phyloP scores from a whole-genome alignment of 2,797 vertebrate genomes.

The Lutjanus argentimaculatus region DNA sequence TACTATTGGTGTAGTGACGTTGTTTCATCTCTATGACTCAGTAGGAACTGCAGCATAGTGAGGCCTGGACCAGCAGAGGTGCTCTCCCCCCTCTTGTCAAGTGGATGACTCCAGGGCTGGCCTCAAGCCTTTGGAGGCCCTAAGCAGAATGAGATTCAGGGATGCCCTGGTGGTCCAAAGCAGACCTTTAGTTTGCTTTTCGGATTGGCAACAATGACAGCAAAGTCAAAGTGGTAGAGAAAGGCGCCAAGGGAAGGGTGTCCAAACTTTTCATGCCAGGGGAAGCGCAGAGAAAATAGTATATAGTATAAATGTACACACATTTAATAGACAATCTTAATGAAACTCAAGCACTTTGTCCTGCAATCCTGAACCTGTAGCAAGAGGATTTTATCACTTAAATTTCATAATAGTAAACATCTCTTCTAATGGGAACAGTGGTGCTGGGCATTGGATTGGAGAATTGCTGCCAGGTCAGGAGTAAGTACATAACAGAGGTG shows the following conservation, averaged over 20 bases:
- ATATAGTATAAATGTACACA: not conserved
- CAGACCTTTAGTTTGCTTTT: not conserved
- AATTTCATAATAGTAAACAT: no score
- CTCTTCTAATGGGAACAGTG: no score
- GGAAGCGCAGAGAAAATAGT: not conserved
- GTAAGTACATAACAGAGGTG: not conserved
- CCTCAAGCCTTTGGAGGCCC: not conserved
- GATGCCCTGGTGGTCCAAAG: not conserved
- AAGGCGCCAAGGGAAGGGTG: not conserved
- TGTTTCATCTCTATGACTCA: constrained; percentile 3
- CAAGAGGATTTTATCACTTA: no score
- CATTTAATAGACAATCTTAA: no score
- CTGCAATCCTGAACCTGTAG: no score
- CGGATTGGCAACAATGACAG: not conserved
- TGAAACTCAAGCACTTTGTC: no score
- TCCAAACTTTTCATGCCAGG: not conserved
- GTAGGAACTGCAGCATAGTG: not conserved
- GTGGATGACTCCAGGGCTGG: not conserved
- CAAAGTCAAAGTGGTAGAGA: not conserved
- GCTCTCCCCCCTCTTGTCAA: not conserved
- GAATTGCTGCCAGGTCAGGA: no score
- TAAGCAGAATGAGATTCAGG: constrained; percentile 11
- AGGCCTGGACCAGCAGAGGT: not conserved
- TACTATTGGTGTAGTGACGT: not conserved
- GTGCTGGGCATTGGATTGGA: no score